These are phyloP conservation scores for Micrasema minimum DNA, from an alignment of 1,140 invertebrate species.

Conservation along the genomic window DNA sequence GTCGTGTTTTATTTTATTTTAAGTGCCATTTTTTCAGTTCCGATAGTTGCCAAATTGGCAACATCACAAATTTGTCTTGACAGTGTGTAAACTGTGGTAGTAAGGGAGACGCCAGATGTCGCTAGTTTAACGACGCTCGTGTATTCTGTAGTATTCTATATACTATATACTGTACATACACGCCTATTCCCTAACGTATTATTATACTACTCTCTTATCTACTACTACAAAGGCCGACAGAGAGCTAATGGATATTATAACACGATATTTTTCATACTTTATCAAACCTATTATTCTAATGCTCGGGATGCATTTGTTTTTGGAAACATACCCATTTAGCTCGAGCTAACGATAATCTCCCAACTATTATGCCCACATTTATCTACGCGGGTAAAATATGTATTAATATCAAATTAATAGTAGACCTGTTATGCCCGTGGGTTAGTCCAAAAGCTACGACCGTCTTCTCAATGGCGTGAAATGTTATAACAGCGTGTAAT, in stretches of 20 bases:
- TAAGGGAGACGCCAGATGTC: conserved; percentile 33
- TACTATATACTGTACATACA: neutral
- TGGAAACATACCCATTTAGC: no score
- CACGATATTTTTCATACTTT: no score
- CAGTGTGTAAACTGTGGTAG: conserved; percentile 37
- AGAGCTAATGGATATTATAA: no score
- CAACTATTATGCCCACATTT: no score
- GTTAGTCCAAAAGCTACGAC: neutral
- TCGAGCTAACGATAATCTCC: no score
- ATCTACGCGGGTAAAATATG: no score
- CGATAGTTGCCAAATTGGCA: conserved; percentile 43
- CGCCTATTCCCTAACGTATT: neutral
- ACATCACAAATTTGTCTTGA: conserved; percentile 40
- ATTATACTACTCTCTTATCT: no score
- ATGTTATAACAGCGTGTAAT: conserved; percentile 27
- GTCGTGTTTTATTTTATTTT: conserved; percentile 43
- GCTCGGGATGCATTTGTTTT: no score
- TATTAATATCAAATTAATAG: no score
- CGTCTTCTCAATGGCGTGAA: conserved; percentile 3
- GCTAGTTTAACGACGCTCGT: conserved; percentile 16
- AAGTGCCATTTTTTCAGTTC: conserved; percentile 38
- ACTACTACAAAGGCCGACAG: no score
- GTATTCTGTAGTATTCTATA: neutral
- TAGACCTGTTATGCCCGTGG: no score
- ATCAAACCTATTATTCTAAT: no score